These are phyloP conservation scores for Eulemur rubriventer DNA, from an alignment of 2,797 vertebrate genomes.

Conservation along the genomic window DNA sequence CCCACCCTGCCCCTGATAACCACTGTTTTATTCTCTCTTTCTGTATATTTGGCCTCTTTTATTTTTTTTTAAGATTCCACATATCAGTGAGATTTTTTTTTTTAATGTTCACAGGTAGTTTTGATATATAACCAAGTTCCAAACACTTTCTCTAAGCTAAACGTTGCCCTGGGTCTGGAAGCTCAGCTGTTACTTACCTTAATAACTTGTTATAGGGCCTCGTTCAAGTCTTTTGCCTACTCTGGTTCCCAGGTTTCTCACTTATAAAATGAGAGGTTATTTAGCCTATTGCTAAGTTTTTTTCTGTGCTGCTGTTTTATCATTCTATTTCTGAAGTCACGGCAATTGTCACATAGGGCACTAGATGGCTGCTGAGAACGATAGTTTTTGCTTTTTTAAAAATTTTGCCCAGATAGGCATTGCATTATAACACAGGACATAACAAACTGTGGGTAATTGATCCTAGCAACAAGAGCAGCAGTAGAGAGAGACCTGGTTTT, in stretches of 20 bases:
- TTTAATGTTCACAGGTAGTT: not conserved
- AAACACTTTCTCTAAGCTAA: not conserved
- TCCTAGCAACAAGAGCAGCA: not conserved
- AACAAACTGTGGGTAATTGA: not conserved
- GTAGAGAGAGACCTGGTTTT: not conserved
- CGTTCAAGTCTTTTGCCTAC: not conserved
- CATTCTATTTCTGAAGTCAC: not conserved
- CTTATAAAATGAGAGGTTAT: not conserved
- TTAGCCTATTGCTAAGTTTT: not conserved
- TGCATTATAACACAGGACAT: not conserved
- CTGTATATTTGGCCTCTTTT: not conserved
- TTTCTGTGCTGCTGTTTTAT: not conserved
- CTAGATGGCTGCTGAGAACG: not conserved
- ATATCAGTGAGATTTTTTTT: not conserved
- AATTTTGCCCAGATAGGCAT: not conserved
- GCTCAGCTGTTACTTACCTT: not conserved
- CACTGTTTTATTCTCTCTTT: not conserved
- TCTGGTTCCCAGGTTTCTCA: not conserved
- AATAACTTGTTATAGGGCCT: not conserved
- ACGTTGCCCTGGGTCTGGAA: not conserved
- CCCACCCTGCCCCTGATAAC: too few species aligned
- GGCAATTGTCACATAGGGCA: not conserved
- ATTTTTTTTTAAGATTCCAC: not conserved
- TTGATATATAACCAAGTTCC: not conserved
- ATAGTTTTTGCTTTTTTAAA: not conserved